Evolutionary conservation across 2,797 vertebrate species (phyloP), one percentile per base, ranked within the genome.

Genomic region (Etheostoma perlongum): DNA sequence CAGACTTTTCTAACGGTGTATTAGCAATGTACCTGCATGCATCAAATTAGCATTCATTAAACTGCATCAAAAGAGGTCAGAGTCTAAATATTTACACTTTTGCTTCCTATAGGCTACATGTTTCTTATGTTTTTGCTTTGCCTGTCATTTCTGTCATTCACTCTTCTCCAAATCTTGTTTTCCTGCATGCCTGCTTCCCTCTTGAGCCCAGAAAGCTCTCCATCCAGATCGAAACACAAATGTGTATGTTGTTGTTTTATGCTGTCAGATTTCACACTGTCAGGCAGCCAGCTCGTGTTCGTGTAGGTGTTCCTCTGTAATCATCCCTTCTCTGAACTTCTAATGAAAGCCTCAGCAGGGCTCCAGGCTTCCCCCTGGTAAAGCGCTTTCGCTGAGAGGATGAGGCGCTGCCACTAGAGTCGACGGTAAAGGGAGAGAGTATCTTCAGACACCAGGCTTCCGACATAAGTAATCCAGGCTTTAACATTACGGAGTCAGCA

Each of bases 341-440:
- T 85, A 89, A 86, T 87, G 82, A 85, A 89, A 87, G 81, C 64
- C 82, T 73, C 87, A 78, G 79, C 81, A 58, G 75, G 81, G 65
- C 76, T 75, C 64, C 76, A 54, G 86, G 83, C 78, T 33, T 85
- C 74, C 66, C 66, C 60, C 69, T 67, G 67, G 47, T 78, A 83
- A 76, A 82, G 76, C 2, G 46, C 59, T 82, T 78, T 78, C 11
- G 44, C 68, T 70, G 75, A 61, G 75, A 79, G 60, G 76, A 85
- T 74, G 78, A 86, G 80, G 70, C 59, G 0, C 61, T 57, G 74
- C 61, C 66, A 42, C 72, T 27, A 27, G 62, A 79, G 75, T 67
- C 52, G 21, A 58, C 49, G 25, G 60, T 44, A 72, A 79, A 79
- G 25, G 63, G 49, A 83, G 54, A 55, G 67, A 59, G 67, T 55